Evolutionary conservation across 2,113 vertebrate species (phyloP), one percentile per base, ranked within the genome.

Genomic region (Hemiscyllium ocellatum): DNA sequence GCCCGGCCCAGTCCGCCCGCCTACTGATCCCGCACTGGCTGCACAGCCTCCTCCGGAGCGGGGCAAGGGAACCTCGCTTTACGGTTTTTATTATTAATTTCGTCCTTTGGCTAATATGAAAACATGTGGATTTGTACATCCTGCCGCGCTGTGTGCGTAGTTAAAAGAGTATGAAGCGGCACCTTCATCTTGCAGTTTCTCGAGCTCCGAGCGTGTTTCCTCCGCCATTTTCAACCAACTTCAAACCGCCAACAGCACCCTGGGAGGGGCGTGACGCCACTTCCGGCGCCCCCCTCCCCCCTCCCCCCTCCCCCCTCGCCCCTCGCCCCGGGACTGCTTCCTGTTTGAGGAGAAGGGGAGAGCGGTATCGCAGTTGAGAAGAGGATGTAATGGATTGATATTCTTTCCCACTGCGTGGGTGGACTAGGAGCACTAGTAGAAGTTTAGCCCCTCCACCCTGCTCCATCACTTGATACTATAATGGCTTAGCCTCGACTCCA

Each of bases 121-220:
- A 61, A 37, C 19, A 7, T 91, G 26, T 72, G 47, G n/a, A 26
- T 37, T 69, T 19, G 29, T 42, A 47, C 20, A 26, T 85, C 61
- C 95, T 95, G 95, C 70, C 66, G 93, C 66, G 93, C 93, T 47
- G 42, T 3, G 47, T 65, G 56, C 56, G 52, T 42, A 80, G 33
- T 50, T 76, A 95, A 95, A 78, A 90, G 96, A 97, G 96, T 95
- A 95, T 96, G 96, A 97, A 96, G 97, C 97, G 97, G 98, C 97
- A 98, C 97, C 97, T 98, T 97, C 96, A 96, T 97, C 97, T 80
- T 97, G 97, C 96, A 56, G 91, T 96, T 29, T 69, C 76, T 70
- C 93, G 47, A 96, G 96, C 96, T 96, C 96, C 50, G 95, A 97
- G 22, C 96, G 96, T 70, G 96, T 91, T 96, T 96, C 52, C 50